Percentiles rank a stretch among this genome's conserved stretches.
These are phyloP conservation scores for Thamnophis elegans DNA, from an alignment of 2,797 vertebrate genomes.

Conservation along the genomic window DNA sequence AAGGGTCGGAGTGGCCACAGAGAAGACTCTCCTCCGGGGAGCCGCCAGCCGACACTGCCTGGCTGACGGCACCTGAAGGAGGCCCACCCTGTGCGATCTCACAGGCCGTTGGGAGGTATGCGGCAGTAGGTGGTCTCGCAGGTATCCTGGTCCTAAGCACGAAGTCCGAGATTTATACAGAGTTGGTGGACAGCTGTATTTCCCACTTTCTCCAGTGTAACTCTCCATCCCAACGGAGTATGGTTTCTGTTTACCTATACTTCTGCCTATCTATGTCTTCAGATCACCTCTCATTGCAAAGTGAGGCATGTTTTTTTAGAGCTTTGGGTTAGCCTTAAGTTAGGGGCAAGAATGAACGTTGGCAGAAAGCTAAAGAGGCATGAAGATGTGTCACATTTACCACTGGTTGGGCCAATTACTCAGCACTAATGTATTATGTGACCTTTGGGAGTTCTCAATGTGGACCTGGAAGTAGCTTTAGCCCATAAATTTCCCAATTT, in stretches of 20 bases:
- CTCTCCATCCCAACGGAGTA: not conserved
- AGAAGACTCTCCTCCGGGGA: too few relatives aligned
- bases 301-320: not conserved
- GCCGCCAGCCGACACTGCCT: too few relatives aligned
- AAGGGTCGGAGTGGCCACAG: too few relatives aligned
- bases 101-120: too few relatives aligned
- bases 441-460: slow-evolving; percentile 10
- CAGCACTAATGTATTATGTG: not conserved
- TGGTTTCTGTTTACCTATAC: not conserved
- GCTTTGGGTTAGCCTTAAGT: not conserved
- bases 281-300: not conserved
- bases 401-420: not conserved
- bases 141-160: too few relatives aligned
- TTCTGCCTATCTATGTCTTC: not conserved
- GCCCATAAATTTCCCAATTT: slow-evolving; percentile 24
- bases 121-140: too few relatives aligned
- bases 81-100: too few relatives aligned
- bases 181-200: not conserved
- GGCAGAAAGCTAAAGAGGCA: not conserved
- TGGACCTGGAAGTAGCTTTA: slow-evolving; percentile 7
- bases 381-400: not conserved
- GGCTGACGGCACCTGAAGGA: too few relatives aligned
- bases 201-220: not conserved
- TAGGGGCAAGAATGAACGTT: not conserved
- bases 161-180: not conserved